Evolutionary conservation across 2,888 invertebrate species (phyloP).

Genomic region (Pterobdella sp.): DNA sequence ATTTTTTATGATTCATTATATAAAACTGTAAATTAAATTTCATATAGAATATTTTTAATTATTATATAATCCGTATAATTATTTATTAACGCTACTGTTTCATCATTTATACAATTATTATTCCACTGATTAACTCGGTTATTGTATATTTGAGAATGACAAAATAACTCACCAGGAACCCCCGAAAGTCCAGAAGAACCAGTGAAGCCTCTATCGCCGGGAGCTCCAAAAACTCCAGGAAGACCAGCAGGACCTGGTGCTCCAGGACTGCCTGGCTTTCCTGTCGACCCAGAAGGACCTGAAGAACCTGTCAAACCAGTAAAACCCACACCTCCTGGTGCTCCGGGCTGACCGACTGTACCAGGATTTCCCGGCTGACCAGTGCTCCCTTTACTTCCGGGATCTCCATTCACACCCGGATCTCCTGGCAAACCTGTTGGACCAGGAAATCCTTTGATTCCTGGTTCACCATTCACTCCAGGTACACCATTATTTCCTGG

Average conservation of each 20-base stretch:
- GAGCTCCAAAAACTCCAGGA: neutral
- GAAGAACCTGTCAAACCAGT: neutral
- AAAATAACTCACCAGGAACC: neutral
- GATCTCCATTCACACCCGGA: neutral
- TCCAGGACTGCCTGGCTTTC: conserved; percentile 15
- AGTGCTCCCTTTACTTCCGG: conserved; percentile 1
- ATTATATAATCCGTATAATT: neutral
- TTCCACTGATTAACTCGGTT: too few relatives aligned
- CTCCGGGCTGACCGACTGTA: neutral
- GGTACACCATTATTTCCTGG: conserved; percentile 10
- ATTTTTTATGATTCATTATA: neutral
- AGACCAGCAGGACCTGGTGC: conserved; percentile 9
- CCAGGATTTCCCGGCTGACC: conserved; percentile 12
- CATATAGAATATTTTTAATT: too few relatives aligned
- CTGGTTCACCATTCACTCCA: neutral
- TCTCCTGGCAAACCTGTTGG: neutral
- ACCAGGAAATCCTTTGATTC: neutral
- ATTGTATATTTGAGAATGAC: too few relatives aligned
- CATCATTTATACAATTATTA: neutral
- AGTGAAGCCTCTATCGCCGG: neutral
- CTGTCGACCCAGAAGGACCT: neutral
- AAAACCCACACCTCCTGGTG: neutral
- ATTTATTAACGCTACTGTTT: neutral
- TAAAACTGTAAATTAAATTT: neutral
- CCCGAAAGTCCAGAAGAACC: conserved; percentile 12